A percentile compares a stretch with the other conserved stretches of the same genome.
Evolutionary conservation across 2,888 invertebrate species (phyloP).

Genomic region (Apamea sordens): DNA sequence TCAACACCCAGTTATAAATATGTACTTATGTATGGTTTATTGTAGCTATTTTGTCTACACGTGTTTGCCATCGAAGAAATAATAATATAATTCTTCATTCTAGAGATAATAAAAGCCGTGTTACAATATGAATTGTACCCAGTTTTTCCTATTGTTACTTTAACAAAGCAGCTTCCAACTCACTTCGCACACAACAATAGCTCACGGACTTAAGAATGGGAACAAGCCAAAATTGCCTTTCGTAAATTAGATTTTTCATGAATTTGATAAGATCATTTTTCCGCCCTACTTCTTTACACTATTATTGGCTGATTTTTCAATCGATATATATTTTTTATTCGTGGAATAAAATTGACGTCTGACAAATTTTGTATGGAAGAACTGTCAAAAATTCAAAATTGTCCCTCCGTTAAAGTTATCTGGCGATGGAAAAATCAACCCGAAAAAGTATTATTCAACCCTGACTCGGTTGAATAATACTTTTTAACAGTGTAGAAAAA

Average conservation of each 20-base stretch:
- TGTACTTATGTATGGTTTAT: neutral
- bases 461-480: no score
- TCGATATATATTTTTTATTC: no score
- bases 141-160: neutral
- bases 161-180: neutral
- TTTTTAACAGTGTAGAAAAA: no score
- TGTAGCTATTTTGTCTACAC: neutral
- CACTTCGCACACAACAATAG: neutral
- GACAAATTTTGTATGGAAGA: no score
- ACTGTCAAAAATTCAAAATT: no score
- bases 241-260: no score
- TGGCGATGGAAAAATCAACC: no score
- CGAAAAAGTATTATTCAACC: no score
- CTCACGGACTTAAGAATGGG: neutral
- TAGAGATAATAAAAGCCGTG: neutral
- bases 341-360: no score
- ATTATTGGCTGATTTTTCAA: no score
- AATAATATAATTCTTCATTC: neutral
- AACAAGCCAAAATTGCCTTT: no score
- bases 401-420: no score
- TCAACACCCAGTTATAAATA: neutral
- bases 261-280: neutral
- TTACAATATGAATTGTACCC: neutral
- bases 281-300: neutral
- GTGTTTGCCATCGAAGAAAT: neutral